Conservation (phyloP, 1,140 invertebrate species). For the Camponotus pennsylvanicus region DNA sequence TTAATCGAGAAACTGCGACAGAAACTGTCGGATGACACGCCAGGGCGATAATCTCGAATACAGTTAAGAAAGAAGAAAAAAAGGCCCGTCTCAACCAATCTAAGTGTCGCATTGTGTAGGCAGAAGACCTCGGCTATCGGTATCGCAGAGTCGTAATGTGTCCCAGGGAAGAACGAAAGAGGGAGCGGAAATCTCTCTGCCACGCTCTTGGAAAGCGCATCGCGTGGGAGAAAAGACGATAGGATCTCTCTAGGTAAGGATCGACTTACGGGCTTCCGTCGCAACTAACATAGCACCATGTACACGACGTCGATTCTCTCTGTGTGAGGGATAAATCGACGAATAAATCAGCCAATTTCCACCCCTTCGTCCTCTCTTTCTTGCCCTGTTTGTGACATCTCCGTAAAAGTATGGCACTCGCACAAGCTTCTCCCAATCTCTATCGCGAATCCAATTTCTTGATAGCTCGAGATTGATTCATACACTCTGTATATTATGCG, state of each 20-base stretch:
- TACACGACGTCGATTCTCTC: conserved; percentile 30
- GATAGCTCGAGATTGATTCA: background rate
- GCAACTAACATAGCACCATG: conserved; percentile 51
- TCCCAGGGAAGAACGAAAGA: conserved; percentile 50
- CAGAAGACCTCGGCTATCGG: conserved; percentile 43
- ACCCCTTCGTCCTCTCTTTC: background rate
- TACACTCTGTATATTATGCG: background rate
- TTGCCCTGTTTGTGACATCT: too few species aligned
- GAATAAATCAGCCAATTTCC: conserved; percentile 49
- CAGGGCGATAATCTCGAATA: conserved; percentile 71
- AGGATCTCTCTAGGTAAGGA: conserved; percentile 67
- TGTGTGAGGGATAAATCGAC: conserved; percentile 26
- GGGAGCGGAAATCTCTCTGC: conserved; percentile 55
- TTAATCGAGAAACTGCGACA: conserved; percentile 49
- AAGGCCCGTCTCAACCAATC: conserved; percentile 53
- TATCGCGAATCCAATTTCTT: background rate
- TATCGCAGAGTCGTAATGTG: conserved; percentile 72
- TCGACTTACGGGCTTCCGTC: conserved; percentile 74
- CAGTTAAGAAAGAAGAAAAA: conserved; percentile 38
- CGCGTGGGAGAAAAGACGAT: conserved; percentile 72
- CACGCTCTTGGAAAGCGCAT: conserved; percentile 32
- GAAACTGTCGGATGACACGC: conserved; percentile 40
- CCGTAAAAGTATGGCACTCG: too few species aligned
- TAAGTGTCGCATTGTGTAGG: conserved; percentile 71
- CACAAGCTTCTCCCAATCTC: background rate